A percentile compares a stretch with the other conserved stretches of the same genome.
These are phyloP conservation scores for Coracias cyanogaster DNA, from an alignment of 2,797 vertebrate genomes.

Conservation along the genomic window DNA sequence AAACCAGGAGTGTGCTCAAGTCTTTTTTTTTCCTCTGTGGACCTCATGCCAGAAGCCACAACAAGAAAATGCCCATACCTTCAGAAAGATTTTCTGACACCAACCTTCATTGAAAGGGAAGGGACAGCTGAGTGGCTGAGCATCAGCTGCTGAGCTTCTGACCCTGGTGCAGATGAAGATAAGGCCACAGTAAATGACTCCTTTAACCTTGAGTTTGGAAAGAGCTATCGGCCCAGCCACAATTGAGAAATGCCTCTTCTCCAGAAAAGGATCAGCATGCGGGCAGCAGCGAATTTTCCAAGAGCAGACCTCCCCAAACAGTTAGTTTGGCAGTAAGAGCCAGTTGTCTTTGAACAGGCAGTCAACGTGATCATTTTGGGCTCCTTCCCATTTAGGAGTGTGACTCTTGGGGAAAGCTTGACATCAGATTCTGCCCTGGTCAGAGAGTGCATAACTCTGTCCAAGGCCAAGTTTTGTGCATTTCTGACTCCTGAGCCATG, in stretches of 20 bases:
- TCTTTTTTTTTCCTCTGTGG: not conserved
- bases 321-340: not conserved
- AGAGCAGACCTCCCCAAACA: conserved; percentile 13
- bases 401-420: conserved; percentile 23
- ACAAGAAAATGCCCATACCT: not conserved
- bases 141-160: not conserved
- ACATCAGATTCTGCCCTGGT: conserved; percentile 21
- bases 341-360: conserved; percentile 1
- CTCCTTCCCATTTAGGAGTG: not conserved
- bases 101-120: not conserved
- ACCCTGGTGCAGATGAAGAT: not conserved
- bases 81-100: not conserved
- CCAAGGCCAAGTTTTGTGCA: not conserved
- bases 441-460: not conserved
- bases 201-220: not conserved
- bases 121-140: not conserved
- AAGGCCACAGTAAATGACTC: not conserved
- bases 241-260: conserved; percentile 19
- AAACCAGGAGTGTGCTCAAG: not conserved
- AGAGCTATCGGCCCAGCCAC: not conserved
- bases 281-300: not conserved
- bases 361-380: not conserved
- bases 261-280: not conserved
- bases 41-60: not conserved
- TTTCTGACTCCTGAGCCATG: conserved; percentile 10